These are phyloP conservation scores for Tiliacea citrago DNA, from an alignment of 2,888 invertebrate genomes.

Conservation along the genomic window DNA sequence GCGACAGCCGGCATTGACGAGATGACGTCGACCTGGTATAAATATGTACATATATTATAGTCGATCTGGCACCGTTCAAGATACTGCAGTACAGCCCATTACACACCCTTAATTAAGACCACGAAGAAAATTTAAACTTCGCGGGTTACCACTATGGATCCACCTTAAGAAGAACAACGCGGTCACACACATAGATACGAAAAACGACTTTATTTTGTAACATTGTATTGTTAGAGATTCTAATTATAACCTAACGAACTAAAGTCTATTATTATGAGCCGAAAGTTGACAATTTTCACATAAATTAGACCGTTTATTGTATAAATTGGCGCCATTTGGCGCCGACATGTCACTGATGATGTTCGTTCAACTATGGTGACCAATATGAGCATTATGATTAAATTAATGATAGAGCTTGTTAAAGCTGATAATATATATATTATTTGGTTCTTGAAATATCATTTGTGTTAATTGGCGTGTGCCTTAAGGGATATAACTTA, in stretches of 20 bases:
- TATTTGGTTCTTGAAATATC: background rate
- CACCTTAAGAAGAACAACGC: too few relatives aligned
- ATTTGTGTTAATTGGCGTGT: slow-evolving; percentile 16
- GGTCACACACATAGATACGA: too few relatives aligned
- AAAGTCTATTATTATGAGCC: background rate
- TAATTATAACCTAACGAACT: slow-evolving; percentile 6
- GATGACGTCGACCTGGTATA: too few relatives aligned
- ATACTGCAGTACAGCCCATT: too few relatives aligned
- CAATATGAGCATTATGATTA: slow-evolving; percentile 15
- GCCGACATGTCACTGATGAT: slow-evolving; percentile 38
- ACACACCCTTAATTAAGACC: too few relatives aligned
- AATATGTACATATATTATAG: too few relatives aligned
- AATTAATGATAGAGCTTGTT: slow-evolving; percentile 35
- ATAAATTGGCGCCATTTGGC: slow-evolving; percentile 32
- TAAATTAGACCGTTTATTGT: slow-evolving; percentile 47
- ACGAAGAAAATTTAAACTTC: too few relatives aligned
- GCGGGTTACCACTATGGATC: too few relatives aligned
- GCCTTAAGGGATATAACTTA: background rate
- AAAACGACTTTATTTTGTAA: too few relatives aligned
- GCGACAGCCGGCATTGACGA: too few relatives aligned
- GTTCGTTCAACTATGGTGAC: slow-evolving; percentile 16
- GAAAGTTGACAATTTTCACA: slow-evolving; percentile 43
- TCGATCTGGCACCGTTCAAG: too few relatives aligned
- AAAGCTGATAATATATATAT: slow-evolving; percentile 11
- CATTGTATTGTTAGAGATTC: background rate